These are phyloP conservation scores for Pyrochroa serraticornis DNA, from an alignment of 2,888 invertebrate genomes.

Conservation along the genomic window DNA sequence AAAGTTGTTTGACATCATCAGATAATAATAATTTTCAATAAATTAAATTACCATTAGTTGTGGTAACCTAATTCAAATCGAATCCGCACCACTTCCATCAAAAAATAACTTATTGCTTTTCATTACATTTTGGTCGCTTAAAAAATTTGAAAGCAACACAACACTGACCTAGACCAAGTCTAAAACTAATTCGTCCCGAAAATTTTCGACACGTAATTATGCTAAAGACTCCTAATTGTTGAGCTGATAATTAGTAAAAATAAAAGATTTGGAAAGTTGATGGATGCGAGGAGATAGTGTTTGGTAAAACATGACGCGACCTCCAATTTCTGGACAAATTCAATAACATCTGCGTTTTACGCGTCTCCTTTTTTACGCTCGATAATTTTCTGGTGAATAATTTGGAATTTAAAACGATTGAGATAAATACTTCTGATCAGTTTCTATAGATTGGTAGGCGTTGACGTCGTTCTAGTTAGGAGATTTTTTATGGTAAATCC, in stretches of 20 bases:
- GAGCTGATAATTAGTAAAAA: constrained; percentile 5
- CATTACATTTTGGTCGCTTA: constrained; percentile 8
- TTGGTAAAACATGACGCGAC: too few relatives aligned
- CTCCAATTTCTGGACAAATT: too few relatives aligned
- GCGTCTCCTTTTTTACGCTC: too few relatives aligned
- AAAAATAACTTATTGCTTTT: constrained; percentile 10
- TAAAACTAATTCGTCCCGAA: too few relatives aligned
- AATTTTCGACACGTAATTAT: background rate
- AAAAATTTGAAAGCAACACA: constrained; percentile 9
- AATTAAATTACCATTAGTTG: constrained; percentile 22
- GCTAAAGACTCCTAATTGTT: constrained; percentile 12
- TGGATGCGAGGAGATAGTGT: too few relatives aligned
- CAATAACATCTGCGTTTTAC: too few relatives aligned
- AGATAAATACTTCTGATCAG: too few relatives aligned
- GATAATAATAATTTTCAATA: constrained; percentile 23
- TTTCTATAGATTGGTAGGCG: too few relatives aligned
- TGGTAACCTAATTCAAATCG: constrained; percentile 16
- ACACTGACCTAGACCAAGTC: constrained; percentile 14
- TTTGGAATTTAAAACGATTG: too few relatives aligned
- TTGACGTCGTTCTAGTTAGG: too few relatives aligned
- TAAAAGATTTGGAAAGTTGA: constrained; percentile 14
- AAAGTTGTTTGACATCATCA: constrained; percentile 27
- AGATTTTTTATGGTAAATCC: background rate
- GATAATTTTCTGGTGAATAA: too few relatives aligned
- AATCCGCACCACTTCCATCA: constrained; percentile 17